These are phyloP conservation scores for Dissostichus mawsoni DNA, from an alignment of 2,113 vertebrate genomes.

Conservation along the genomic window DNA sequence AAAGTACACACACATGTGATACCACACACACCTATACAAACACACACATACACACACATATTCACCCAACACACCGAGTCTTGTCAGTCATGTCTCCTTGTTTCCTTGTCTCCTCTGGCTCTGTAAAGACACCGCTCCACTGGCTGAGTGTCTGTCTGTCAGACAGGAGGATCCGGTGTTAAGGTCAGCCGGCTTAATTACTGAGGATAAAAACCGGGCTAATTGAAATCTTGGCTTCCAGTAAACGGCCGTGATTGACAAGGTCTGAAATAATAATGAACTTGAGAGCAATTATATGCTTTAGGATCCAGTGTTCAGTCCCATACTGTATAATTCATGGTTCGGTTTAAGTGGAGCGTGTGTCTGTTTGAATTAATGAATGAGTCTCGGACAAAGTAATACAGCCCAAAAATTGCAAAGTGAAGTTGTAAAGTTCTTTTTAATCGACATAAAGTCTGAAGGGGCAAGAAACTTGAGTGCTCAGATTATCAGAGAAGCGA, in stretches of 20 bases:
- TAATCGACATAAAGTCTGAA: background rate
- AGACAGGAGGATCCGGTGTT: slow-evolving; percentile 74
- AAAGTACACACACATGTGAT: slow-evolving; percentile 41
- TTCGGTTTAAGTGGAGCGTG: slow-evolving; percentile 16
- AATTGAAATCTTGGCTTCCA: slow-evolving; percentile 77
- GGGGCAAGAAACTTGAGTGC: background rate
- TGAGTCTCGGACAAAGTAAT: background rate
- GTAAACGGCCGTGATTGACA: slow-evolving; percentile 74
- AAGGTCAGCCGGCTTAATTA: slow-evolving; percentile 81
- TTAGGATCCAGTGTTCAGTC: slow-evolving; percentile 38
- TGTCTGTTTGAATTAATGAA: slow-evolving; percentile 11
- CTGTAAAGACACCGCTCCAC: slow-evolving; percentile 59
- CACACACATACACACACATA: slow-evolving; percentile 8
- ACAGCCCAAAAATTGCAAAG: background rate
- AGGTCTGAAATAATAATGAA: slow-evolving; percentile 75
- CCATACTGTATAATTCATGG: slow-evolving; percentile 59
- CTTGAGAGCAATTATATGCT: slow-evolving; percentile 58
- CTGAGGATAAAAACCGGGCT: slow-evolving; percentile 69
- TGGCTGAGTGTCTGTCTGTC: slow-evolving; percentile 66
- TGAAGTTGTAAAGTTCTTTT: background rate
- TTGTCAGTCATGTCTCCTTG: slow-evolving; percentile 66
- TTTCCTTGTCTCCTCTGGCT: slow-evolving; percentile 50
- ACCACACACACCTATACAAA: background rate
- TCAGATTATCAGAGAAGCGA: background rate
- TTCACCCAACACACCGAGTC: slow-evolving; percentile 22